A percentile compares a stretch with the other conserved stretches of the same genome.
phyloP scores from a whole-genome alignment of 30 jellyfish, hydroid and myxozoan species.

The Aurelia coerulea region DNA sequence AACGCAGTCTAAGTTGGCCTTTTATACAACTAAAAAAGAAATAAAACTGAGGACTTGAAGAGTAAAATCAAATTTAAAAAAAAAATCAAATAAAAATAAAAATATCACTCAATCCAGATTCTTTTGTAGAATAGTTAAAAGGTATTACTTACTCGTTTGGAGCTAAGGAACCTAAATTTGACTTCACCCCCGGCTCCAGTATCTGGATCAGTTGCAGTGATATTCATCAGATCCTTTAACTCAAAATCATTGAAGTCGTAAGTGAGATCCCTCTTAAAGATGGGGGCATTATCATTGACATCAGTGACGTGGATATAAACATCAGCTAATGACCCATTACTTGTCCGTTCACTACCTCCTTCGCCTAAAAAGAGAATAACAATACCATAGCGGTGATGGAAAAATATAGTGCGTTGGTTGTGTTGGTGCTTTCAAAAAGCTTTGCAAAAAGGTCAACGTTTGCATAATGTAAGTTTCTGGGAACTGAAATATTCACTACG shows the following conservation, averaged over 20 bases:
- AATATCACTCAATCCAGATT: not conserved
- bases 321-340: slow-evolving; percentile 42
- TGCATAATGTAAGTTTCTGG: too few relatives aligned
- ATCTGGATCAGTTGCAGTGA: slow-evolving; percentile 62
- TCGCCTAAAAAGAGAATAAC: slow-evolving; percentile 31
- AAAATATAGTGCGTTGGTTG: too few relatives aligned
- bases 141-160: not conserved
- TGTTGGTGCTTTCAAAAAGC: too few relatives aligned
- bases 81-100: too few relatives aligned
- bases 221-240: slow-evolving; percentile 13
- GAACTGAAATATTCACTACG: too few relatives aligned
- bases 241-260: slow-evolving; percentile 6
- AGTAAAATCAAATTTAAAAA: too few relatives aligned
- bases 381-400: too few relatives aligned
- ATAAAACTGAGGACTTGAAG: too few relatives aligned
- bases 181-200: slow-evolving; percentile 60
- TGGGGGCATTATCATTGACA: slow-evolving; percentile 88
- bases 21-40: too few relatives aligned
- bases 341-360: slow-evolving; percentile 71
- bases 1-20: too few relatives aligned
- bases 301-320: slow-evolving; percentile 75
- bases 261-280: slow-evolving; percentile 18
- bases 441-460: too few relatives aligned
- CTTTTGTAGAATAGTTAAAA: not conserved
- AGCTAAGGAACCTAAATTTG: slow-evolving; percentile 11